Base-by-base conservation (phyloP, 2,797 vertebrate genomes). In the Lutjanus campechanus region DNA sequence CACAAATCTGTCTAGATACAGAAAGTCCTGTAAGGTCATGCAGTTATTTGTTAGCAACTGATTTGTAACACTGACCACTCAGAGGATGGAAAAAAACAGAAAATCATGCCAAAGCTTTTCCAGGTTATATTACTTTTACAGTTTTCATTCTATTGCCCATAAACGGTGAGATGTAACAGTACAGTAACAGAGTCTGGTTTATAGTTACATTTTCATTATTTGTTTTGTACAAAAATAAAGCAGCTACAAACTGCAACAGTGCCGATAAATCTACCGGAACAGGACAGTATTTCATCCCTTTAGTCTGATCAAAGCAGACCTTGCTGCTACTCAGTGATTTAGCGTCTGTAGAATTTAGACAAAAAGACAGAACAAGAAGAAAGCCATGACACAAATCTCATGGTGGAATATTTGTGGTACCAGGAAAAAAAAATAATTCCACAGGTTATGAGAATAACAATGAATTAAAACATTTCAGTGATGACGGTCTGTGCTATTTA, bases 11-110 rank as follows among this genome's bases (percentile, higher is more conserved):
- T 64, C 63, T 49, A 43, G 36, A 78, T 62, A 66, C n/a, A 65
- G 55, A 47, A 77, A 89, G 76, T 79, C 79, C 76, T 75, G 72
- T 83, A 79, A 81, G 82, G 77, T 87, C 79, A 77, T 53, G 43
- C 17, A 41, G 66, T 43, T 77, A 64, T 86, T 76, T 86, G 64
- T 76, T 80, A n/a, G 41, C 54, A 80, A 75, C 36, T 84, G 53
- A 74, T 79, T 78, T 69, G 65, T 64, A 75, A 82, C 47, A 65
- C 40, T 62, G 54, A 58, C 12, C 59, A 64, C 19, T 40, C 47
- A 76, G 72, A 74, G 36, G 40, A 43, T 16, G 9, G 10, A 54
- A 78, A 77, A 58, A 58, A 66, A 40, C 13, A 9, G 7, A 56
- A 79, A 77, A 62, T 25, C 11, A 44, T 11, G 8, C 8, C 58